Percentiles rank a stretch among this genome's conserved stretches.
These are phyloP conservation scores for Acinonyx jubatus DNA, from an alignment of 2,113 vertebrate genomes.

Conservation along the genomic window DNA sequence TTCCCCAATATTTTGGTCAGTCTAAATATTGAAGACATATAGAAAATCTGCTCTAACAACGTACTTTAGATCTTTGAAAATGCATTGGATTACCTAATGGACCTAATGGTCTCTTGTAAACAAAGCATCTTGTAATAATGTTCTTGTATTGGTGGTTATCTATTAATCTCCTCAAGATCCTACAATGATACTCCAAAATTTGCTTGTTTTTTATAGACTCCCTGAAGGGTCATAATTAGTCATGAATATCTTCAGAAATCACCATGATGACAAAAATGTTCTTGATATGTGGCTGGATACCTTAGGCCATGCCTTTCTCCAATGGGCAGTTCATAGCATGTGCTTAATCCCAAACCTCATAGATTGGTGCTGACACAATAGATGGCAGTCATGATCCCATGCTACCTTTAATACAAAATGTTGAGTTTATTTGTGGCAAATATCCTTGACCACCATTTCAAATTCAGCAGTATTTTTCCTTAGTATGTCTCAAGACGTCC, in stretches of 20 bases:
- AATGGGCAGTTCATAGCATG: neutral
- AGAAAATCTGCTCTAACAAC: neutral
- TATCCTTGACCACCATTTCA: slow-evolving; percentile 14
- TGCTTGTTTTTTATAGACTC: neutral
- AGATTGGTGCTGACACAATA: neutral
- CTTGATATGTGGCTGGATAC: neutral
- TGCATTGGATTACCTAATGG: neutral
- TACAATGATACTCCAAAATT: neutral
- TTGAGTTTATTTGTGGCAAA: slow-evolving; percentile 14
- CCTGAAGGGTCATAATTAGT: neutral
- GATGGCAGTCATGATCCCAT: neutral
- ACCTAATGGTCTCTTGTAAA: neutral
- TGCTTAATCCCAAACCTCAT: neutral
- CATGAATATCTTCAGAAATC: neutral
- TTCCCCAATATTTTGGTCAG: neutral
- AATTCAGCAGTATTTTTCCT: slow-evolving; percentile 18
- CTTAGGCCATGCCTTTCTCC: neutral
- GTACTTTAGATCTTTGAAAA: slow-evolving; percentile 8
- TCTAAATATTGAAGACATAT: neutral
- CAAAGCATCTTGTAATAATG: neutral
- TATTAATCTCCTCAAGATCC: neutral
- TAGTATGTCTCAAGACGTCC: neutral
- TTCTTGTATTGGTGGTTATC: neutral
- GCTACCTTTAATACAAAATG: neutral
- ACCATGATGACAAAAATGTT: neutral